Conservation (phyloP, 2,888 invertebrate species). For the Chrysolina americana region DNA sequence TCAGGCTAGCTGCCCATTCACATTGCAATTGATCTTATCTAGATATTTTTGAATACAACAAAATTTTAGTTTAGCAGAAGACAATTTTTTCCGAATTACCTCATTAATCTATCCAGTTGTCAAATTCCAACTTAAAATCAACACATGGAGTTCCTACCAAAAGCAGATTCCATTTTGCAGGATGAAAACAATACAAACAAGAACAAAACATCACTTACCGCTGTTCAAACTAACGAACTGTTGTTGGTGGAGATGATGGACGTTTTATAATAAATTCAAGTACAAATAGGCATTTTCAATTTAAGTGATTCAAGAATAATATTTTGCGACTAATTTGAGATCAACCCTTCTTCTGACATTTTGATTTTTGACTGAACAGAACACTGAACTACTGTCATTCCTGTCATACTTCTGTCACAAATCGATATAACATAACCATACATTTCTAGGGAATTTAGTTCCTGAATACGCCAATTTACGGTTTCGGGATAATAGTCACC, state of each 20-base stretch:
- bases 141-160: not conserved
- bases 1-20: too few relatives aligned
- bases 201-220: not conserved
- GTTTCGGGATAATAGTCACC: too few relatives aligned
- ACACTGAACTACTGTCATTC: too few relatives aligned
- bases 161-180: not conserved
- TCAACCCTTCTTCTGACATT: not conserved
- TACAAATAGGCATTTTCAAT: not conserved
- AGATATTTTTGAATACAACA: too few relatives aligned
- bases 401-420: not conserved
- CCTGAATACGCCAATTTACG: too few relatives aligned
- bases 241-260: not conserved
- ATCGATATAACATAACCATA: conserved; percentile 39
- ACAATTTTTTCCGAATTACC: too few relatives aligned
- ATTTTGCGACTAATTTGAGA: not conserved
- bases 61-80: too few relatives aligned
- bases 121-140: too few relatives aligned
- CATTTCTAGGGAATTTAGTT: conserved; percentile 35
- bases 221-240: not conserved
- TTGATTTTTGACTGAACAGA: not conserved
- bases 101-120: too few relatives aligned
- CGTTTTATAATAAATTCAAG: not conserved
- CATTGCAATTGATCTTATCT: too few relatives aligned
- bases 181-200: not conserved
- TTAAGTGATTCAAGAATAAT: not conserved